Base-by-base conservation (phyloP, 92 coral and sea anemone genomes). In the Epizoanthus scotinus region DNA sequence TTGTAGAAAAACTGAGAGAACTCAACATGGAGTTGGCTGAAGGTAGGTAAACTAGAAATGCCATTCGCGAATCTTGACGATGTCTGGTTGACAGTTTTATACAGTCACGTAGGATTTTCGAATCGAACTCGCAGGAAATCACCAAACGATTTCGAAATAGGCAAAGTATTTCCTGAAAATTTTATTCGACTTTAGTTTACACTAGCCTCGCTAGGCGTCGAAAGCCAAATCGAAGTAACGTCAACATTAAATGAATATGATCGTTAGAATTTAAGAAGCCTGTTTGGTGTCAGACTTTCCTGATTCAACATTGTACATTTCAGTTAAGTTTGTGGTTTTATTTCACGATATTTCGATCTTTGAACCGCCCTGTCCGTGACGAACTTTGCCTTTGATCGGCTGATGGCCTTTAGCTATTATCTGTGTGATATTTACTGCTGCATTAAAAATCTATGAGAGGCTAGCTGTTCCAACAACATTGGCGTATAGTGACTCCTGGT, bases 21-120 rank as follows among this genome's bases (percentile, higher is more conserved):
- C 79, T 96, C 70, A 94, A 93, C 84, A 62, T 90, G 36, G 99
- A 96, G 86, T 85, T 96, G 21, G 94, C 97, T 73, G 99, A 96
- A 96, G 99, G 99, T 96, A 91, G 82, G 98, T 59, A 50, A 42
- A 72, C 13, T 29, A 73, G 28, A 40, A 74, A 75, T 75, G 59
- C 28, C 68, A 55, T 75, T 21, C 63, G 55, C 79, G 56, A 59
- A 57, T 58, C 67, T n/a, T 50, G 25, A 36, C n/a, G 22, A 44
- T 40, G 53, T 75, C 68, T 75, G 55, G 68, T 44, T 44, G 52
- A 44, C 52, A 44, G 17, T 47, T n/a, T 9, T 47, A 47, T 47
- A 54, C 22, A 58, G 59, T 74, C 59, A 71, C 27, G 61, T 36
- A 58, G 44, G 44, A 22, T 56, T 26, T 73, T 73, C 40, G 52